Percentiles rank a stretch among this genome's conserved stretches.
These are phyloP conservation scores for Acrocephalus kingi DNA, from an alignment of 2,113 vertebrate genomes.

Conservation along the genomic window DNA sequence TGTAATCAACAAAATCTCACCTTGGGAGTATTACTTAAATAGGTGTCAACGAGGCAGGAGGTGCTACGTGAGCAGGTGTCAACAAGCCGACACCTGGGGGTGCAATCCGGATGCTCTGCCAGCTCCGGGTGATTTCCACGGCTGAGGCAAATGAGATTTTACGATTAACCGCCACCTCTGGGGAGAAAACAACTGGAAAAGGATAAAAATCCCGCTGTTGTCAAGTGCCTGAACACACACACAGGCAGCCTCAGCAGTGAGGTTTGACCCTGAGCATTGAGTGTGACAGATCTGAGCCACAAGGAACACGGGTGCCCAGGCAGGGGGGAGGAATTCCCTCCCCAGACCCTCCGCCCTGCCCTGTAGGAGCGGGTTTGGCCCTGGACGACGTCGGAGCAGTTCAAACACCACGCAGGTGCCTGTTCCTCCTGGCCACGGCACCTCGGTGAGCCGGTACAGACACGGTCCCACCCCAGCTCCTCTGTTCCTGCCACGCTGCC, in stretches of 20 bases:
- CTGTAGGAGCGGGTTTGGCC: background rate
- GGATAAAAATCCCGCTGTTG: background rate
- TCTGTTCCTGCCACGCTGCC: background rate
- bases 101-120: background rate
- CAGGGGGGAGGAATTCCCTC: background rate
- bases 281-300: background rate
- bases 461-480: fast-evolving
- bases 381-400: fast-evolving
- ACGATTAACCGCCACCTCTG: background rate
- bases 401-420: background rate
- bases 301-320: fast-evolving
- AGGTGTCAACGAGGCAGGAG: background rate
- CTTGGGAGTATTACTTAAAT: background rate
- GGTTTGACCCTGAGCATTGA: background rate
- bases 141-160: background rate
- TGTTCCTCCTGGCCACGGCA: background rate
- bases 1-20: slow-evolving; percentile 8
- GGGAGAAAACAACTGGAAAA: background rate
- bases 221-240: background rate
- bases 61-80: background rate
- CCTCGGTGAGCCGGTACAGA: background rate
- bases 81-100: background rate
- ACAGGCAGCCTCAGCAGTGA: background rate
- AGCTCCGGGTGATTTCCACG: background rate
- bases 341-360: background rate